Conservation (phyloP, 2,888 invertebrate species). For the Eueremaeus valkanovi region DNA sequence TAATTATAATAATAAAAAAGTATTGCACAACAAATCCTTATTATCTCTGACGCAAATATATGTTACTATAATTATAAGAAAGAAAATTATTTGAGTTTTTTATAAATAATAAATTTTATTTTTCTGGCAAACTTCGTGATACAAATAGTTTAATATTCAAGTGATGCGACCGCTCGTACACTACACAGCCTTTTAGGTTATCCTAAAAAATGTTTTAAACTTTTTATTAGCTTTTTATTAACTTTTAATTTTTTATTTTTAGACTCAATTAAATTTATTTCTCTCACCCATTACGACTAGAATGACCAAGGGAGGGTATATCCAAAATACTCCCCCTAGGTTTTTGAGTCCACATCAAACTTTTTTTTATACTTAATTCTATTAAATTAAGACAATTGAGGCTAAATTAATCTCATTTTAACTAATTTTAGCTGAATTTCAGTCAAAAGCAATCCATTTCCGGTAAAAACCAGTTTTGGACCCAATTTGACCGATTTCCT, state of each 20-base stretch:
- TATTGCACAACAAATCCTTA: too few relatives aligned
- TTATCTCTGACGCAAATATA: too few relatives aligned
- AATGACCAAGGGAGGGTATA: too few relatives aligned
- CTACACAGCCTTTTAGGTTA: not conserved
- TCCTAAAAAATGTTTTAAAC: not conserved
- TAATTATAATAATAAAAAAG: too few relatives aligned
- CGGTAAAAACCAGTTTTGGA: too few relatives aligned
- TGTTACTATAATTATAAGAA: too few relatives aligned
- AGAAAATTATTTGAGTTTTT: too few relatives aligned
- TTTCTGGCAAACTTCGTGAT: not conserved
- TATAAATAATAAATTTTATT: not conserved
- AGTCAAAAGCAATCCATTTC: too few relatives aligned
- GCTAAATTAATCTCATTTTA: not conserved
- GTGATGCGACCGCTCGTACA: not conserved
- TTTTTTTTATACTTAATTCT: not conserved
- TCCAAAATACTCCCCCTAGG: too few relatives aligned
- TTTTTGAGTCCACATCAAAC: not conserved
- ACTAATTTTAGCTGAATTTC: too few relatives aligned
- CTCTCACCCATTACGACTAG: not conserved
- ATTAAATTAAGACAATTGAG: not conserved
- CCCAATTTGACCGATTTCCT: too few relatives aligned
- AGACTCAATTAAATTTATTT: not conserved
- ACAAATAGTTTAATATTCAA: constrained; percentile 6
- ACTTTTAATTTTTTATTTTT: not conserved
- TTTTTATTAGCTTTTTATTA: too few relatives aligned